These are phyloP conservation scores for Heteromormyrus szaboi DNA, from an alignment of 2,797 vertebrate species.

Conservation along the genomic window DNA sequence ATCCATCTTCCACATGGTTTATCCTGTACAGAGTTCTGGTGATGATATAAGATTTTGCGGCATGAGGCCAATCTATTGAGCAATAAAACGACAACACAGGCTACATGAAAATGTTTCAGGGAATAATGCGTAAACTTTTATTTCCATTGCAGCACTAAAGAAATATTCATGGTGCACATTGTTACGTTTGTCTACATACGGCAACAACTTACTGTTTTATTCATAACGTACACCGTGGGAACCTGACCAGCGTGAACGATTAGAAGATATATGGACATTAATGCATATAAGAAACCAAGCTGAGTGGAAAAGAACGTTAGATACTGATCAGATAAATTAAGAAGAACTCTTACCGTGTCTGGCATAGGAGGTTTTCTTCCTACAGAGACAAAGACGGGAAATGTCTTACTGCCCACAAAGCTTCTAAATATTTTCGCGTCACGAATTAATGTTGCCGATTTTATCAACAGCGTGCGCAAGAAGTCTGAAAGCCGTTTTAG, in stretches of 20 bases:
- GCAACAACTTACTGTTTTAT: neutral
- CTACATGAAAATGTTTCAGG: neutral
- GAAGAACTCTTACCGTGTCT: conserved; percentile 34
- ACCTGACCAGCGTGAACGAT: neutral
- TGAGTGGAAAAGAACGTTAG: neutral
- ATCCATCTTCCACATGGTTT: neutral
- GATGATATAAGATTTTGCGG: neutral
- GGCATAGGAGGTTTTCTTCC: conserved; percentile 26
- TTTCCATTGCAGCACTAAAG: neutral
- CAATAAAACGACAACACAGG: neutral
- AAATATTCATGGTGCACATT: neutral
- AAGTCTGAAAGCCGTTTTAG: neutral
- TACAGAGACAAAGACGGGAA: conserved; percentile 20
- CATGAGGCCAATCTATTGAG: neutral
- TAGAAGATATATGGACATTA: neutral
- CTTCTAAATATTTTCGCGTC: neutral
- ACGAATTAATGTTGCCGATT: neutral
- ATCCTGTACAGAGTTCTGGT: neutral
- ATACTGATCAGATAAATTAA: neutral
- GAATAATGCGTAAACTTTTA: neutral
- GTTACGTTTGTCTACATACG: neutral
- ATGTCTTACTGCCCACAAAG: neutral
- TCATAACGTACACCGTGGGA: neutral
- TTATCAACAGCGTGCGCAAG: neutral
- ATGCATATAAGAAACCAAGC: neutral